A percentile compares a stretch with the other conserved stretches of the same genome.
These are phyloP conservation scores for Ailurus styani DNA, from an alignment of 2,113 vertebrate genomes.

Conservation along the genomic window DNA sequence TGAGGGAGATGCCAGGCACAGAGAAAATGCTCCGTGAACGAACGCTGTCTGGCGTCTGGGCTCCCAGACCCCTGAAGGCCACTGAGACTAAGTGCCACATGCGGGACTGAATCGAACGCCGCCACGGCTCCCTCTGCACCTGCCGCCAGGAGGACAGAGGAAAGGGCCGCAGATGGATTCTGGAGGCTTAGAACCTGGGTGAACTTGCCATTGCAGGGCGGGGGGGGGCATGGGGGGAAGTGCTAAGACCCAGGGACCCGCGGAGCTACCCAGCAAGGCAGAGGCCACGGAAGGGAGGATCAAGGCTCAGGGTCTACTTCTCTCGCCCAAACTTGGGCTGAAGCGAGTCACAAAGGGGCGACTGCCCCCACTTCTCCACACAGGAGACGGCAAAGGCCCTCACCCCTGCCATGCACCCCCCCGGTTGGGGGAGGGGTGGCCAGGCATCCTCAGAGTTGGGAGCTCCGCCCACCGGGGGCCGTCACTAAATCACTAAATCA, in stretches of 20 bases:
- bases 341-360: not conserved
- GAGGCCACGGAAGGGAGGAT: not conserved
- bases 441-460: not conserved
- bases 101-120: not conserved
- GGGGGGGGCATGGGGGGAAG: too few relatives aligned
- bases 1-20: accelerated
- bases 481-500: not conserved
- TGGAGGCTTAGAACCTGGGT: not conserved
- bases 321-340: accelerated
- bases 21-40: accelerated
- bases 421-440: not conserved
- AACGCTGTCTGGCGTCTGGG: not conserved
- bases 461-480: not conserved
- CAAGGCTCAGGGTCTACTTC: not conserved
- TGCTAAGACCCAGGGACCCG: not conserved
- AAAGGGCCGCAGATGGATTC: not conserved
- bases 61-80: not conserved
- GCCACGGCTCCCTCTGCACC: not conserved
- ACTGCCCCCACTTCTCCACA: not conserved
- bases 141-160: not conserved
- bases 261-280: not conserved
- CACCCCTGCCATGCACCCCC: not conserved
- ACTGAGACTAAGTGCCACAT: accelerated
- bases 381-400: not conserved
- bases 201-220: not conserved